These are phyloP conservation scores for Hyperoodon ampullatus DNA, from an alignment of 2,113 vertebrate genomes.

Conservation along the genomic window DNA sequence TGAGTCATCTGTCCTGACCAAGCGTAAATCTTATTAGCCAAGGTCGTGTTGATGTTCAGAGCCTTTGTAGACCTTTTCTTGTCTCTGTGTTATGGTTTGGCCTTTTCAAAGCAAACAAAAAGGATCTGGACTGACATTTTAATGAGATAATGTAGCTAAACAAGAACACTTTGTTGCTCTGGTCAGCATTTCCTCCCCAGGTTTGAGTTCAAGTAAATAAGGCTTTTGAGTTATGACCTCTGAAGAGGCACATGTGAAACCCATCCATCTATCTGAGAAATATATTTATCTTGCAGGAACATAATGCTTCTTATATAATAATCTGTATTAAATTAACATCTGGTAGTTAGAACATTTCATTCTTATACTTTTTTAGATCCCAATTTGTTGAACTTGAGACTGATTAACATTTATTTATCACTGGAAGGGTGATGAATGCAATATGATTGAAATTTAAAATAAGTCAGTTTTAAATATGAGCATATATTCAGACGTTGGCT, in stretches of 20 bases:
- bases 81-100: background rate
- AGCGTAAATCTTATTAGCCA: conserved; percentile 27
- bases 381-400: background rate
- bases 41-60: conserved; percentile 5
- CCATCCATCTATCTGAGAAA: background rate
- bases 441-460: conserved; percentile 13
- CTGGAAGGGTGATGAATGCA: background rate
- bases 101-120: conserved; percentile 29
- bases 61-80: conserved; percentile 27
- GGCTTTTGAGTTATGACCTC: conserved; percentile 20
- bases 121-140: background rate
- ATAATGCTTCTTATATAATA: background rate
- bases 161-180: background rate
- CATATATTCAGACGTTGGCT: background rate
- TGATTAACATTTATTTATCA: background rate
- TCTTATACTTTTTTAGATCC: background rate
- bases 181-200: background rate
- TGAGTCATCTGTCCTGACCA: background rate
- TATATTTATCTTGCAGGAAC: background rate
- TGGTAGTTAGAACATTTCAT: background rate
- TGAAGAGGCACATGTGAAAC: background rate
- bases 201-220: background rate
- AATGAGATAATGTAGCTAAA: background rate
- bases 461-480: background rate
- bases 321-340: background rate